Percentiles rank a stretch among this genome's conserved stretches.
Conservation (phyloP, 2,888 invertebrate species). For the Lasioglossum figueresi region DNA sequence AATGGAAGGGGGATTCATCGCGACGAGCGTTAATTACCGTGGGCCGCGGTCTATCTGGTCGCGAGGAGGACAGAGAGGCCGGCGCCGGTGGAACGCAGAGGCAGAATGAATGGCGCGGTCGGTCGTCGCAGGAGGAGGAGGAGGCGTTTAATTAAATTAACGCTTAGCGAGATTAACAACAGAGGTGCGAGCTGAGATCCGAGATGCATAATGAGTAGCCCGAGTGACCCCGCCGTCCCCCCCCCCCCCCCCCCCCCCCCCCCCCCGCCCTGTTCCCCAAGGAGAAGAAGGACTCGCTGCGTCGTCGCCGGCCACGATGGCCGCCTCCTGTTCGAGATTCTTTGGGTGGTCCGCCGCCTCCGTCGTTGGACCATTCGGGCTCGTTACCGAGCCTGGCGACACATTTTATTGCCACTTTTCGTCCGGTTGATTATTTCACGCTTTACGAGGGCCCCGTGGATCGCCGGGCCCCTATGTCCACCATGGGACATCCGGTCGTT, state of each 20-base stretch:
- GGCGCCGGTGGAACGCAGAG: constrained; percentile 64
- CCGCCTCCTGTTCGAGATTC: constrained; percentile 74
- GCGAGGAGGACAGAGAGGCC: constrained; percentile 50
- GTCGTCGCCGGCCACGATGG: constrained; percentile 57
- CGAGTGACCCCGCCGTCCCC: constrained; percentile 75
- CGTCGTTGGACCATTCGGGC: constrained; percentile 74
- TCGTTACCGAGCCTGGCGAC: constrained; percentile 80
- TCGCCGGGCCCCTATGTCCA: constrained; percentile 28
- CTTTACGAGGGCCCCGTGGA: constrained; percentile 77
- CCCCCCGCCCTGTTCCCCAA: constrained; percentile 6
- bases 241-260: constrained; percentile 33
- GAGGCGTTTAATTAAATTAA: constrained; percentile 83
- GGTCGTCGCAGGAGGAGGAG: constrained; percentile 55
- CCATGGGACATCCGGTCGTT: constrained; percentile 65
- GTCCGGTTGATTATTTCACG: constrained; percentile 81
- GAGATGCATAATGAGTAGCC: constrained; percentile 83
- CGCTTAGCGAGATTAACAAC: constrained; percentile 84
- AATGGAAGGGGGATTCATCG: constrained; percentile 32
- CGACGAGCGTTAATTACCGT: constrained; percentile 66
- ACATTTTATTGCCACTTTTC: constrained; percentile 83
- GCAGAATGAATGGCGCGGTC: constrained; percentile 69
- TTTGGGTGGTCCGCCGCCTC: constrained; percentile 82
- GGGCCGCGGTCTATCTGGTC: constrained; percentile 68
- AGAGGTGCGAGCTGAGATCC: constrained; percentile 82
- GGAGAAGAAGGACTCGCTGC: constrained; percentile 5